phyloP scores from a whole-genome alignment of 2,797 vertebrate species.

The Basileuterus tristriatus region DNA sequence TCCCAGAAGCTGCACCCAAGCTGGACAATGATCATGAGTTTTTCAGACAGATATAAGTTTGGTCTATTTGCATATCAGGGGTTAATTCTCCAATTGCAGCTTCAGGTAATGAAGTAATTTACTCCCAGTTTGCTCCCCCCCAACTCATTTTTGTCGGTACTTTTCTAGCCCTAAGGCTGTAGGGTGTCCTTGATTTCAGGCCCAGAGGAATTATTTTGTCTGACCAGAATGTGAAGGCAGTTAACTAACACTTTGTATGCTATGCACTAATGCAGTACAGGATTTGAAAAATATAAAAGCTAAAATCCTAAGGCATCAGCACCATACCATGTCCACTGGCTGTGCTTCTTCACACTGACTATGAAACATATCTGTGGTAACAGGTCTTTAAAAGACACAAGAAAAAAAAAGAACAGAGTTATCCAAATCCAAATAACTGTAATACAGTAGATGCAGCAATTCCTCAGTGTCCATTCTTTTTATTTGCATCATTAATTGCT shows the following conservation, averaged over 20 bases:
- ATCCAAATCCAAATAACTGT: conserved; percentile 57
- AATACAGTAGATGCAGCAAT: conserved; percentile 65
- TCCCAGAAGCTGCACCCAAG: background rate
- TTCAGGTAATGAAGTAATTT: background rate
- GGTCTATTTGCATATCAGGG: background rate
- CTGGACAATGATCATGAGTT: accelerated
- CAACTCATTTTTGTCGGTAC: background rate
- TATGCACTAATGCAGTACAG: background rate
- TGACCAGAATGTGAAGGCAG: background rate
- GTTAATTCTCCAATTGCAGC: background rate
- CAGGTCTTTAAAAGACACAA: background rate
- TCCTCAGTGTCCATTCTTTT: conserved; percentile 65
- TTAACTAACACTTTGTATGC: background rate
- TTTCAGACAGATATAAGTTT: background rate
- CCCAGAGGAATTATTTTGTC: background rate
- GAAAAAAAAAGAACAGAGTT: conserved; percentile 47
- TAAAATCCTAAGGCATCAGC: background rate
- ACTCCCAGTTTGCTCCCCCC: background rate
- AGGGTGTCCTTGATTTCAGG: background rate
- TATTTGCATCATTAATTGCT: conserved; percentile 75
- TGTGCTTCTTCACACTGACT: background rate
- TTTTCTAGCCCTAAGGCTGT: accelerated
- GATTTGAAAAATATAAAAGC: background rate
- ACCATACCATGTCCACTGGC: background rate
- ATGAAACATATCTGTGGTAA: background rate